Conservation (phyloP, 2,888 invertebrate species). For the Labia minor region DNA sequence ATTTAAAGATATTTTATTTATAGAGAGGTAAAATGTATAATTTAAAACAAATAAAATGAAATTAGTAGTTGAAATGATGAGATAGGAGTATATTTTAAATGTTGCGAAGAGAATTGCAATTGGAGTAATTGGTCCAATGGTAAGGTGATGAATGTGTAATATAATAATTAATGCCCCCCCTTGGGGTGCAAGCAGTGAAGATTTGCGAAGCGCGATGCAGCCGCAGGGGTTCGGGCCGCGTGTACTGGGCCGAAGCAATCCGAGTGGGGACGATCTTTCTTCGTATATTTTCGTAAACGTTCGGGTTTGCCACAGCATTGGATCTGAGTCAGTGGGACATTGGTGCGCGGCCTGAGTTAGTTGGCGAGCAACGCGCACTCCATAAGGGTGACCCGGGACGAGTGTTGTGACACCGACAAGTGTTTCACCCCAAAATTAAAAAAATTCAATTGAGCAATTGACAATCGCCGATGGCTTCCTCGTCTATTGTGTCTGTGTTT, state of each 20-base stretch:
- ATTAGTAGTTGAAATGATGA: no score
- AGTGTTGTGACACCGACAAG: background rate
- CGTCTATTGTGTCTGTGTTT: background rate
- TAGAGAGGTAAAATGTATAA: no score
- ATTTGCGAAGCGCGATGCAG: background rate
- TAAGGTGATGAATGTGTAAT: no score
- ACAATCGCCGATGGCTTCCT: background rate
- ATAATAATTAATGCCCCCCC: no score
- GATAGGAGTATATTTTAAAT: no score
- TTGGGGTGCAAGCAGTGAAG: background rate
- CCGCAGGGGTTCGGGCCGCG: background rate
- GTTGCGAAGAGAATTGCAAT: no score
- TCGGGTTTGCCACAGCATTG: constrained; percentile 15
- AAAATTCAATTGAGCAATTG: no score
- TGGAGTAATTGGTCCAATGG: no score
- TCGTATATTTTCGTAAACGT: background rate
- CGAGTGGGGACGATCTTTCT: background rate
- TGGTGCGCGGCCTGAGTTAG: background rate
- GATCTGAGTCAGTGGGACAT: constrained; percentile 34
- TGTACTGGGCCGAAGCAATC: background rate
- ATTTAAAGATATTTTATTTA: no score
- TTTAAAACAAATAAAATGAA: no score
- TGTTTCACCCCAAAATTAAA: no score
- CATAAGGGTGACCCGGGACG: background rate
- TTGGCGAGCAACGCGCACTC: constrained; percentile 14